Evolutionary conservation across 2,888 invertebrate species (phyloP).

Genomic region (Ophion ventricosus): DNA sequence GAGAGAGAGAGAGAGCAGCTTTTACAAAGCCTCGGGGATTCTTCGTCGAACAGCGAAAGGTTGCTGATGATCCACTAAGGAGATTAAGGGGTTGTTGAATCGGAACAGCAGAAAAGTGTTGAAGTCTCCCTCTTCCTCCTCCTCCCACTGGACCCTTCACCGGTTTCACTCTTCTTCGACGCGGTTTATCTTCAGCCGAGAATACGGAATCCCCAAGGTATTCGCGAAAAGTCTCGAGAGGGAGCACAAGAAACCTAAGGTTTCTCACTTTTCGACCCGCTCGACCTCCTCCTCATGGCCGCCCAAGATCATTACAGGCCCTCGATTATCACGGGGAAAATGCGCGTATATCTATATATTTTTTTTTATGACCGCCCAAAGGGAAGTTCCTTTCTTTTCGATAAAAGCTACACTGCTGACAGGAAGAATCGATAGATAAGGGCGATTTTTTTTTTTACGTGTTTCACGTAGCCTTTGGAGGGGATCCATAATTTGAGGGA

Average conservation of each 20-base stretch:
- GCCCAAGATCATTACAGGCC: conserved; percentile 1
- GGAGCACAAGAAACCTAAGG: neutral
- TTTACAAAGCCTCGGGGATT: conserved; percentile 37
- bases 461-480: too few species aligned
- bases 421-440: neutral
- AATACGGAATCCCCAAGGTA: conserved; percentile 32
- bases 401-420: neutral
- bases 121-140: conserved; percentile 12
- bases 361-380: neutral
- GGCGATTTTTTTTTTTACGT: neutral
- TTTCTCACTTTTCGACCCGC: conserved; percentile 10
- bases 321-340: neutral
- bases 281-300: neutral
- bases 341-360: neutral
- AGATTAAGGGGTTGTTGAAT: conserved; percentile 53
- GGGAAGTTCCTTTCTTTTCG: neutral
- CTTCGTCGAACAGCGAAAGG: conserved; percentile 42
- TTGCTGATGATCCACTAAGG: conserved; percentile 52
- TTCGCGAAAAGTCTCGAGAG: conserved; percentile 24
- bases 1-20: conserved; percentile 8
- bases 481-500: too few species aligned
- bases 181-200: conserved; percentile 30
- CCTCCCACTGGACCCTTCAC: neutral
- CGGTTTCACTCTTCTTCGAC: neutral
- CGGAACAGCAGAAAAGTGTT: conserved; percentile 38